Evolutionary conservation across 2,113 vertebrate genomes (phyloP), one percentile per base, ranked within the genome.

Genomic region (Brachyhypopomus gauderio): DNA sequence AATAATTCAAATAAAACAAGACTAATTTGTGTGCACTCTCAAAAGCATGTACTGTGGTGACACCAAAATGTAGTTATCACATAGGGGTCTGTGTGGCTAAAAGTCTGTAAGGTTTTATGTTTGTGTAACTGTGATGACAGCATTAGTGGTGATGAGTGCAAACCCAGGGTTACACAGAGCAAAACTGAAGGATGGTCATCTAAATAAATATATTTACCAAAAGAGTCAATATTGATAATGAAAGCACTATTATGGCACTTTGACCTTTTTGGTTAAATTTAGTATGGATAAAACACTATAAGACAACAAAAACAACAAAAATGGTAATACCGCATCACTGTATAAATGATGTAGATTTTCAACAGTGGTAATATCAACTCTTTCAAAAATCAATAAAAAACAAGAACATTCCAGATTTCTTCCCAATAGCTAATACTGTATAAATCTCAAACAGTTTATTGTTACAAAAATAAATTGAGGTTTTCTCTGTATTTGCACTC

Each of bases 401-500:
- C 48, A 45, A 69, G 66, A 23, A 78, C 85, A 88, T 81, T 81
- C 78, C 82, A 79, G 62, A 41, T 73, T 79, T 75, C 82, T 59
- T 88, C 92, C 88, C 88, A 89, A 90, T 89, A 90, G 93, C 91
- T 91, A 93, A 89, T 78, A 75, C 71, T 72, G 84, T 86, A 82
- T 76, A 89, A 89, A 79, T 85, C 87, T 79, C 52, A 20, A 69
- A 75, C 87, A 86, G 83, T 84, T 81, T 84, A 86, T 88, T 86
- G 62, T 84, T 87, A 91, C 78, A 94, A 95, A 95, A 94, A 94
- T 92, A 94, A 92, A 91, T 87, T 82, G 19, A 90, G 36, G 85
- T 89, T 86, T 86, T 74, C 86, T 87, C 87, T 79, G 82, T 78
- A 88, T 83, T 90, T 87, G 85, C 78, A 64, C 80, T 72, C 86